Conservation (phyloP, 2,113 vertebrate species). For the Heterocephalus glaber region DNA sequence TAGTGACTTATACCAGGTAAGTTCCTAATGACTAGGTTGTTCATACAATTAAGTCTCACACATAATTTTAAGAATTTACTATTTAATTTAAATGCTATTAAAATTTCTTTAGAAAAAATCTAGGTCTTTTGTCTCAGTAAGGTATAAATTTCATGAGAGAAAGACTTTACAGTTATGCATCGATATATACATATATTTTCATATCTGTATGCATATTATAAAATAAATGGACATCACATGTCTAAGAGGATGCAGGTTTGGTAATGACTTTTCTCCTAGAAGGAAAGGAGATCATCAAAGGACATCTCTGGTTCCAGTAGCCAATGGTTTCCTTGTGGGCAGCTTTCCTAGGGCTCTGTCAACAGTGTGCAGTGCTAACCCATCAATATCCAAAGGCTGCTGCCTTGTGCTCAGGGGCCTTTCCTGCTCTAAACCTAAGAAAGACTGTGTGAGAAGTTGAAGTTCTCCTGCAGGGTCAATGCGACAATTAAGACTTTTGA, state of each 20-base stretch:
- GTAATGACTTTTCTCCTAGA: not conserved
- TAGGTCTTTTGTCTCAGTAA: not conserved
- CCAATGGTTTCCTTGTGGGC: not conserved
- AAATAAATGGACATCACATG: not conserved
- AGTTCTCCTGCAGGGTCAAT: no score
- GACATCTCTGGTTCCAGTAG: not conserved
- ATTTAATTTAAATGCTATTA: not conserved
- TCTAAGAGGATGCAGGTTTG: not conserved
- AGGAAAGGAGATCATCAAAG: not conserved
- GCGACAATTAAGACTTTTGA: not conserved
- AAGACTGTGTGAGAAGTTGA: not conserved
- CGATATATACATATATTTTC: not conserved
- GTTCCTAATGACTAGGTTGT: not conserved
- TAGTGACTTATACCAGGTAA: not conserved
- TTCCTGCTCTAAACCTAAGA: not conserved
- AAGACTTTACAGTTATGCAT: not conserved
- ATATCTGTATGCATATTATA: not conserved
- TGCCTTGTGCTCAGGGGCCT: not conserved
- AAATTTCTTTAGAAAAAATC: not conserved
- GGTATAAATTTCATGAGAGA: not conserved
- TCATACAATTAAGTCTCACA: not conserved
- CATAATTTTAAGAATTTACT: not conserved
- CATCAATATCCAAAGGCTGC: accelerated
- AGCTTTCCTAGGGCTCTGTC: no score
- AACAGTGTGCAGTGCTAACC: not conserved